Evolutionary conservation across 2,888 invertebrate genomes (phyloP).

Genomic region (Tipula lateralis): DNA sequence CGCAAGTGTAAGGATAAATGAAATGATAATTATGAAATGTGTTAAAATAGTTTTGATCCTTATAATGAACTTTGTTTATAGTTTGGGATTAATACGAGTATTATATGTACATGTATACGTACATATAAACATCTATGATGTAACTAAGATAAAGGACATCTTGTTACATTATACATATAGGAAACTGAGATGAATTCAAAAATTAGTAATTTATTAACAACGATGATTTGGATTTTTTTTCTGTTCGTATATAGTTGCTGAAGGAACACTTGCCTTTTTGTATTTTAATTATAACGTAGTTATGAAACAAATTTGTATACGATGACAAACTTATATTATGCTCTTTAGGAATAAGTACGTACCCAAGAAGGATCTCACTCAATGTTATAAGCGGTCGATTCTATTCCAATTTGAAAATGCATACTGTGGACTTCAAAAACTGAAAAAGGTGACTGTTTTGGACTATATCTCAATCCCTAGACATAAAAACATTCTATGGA

Average conservation of each 20-base stretch:
- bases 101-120: neutral
- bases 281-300: neutral
- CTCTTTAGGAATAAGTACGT: no score
- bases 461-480: no score
- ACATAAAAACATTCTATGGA: no score
- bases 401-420: no score
- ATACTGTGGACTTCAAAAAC: no score
- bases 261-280: neutral
- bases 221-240: neutral
- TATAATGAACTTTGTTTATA: neutral
- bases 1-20: neutral
- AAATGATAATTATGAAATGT: conserved; percentile 4
- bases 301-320: neutral
- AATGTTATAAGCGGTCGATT: no score
- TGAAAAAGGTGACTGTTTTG: no score
- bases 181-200: neutral
- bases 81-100: neutral
- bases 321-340: neutral
- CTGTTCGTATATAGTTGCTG: neutral
- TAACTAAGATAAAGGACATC: neutral
- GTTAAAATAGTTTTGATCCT: neutral
- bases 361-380: no score
- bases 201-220: neutral
- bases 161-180: neutral
- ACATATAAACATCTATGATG: neutral